Evolutionary conservation across 2,797 vertebrate species (phyloP).

Genomic region (Girardinus metallicus): DNA sequence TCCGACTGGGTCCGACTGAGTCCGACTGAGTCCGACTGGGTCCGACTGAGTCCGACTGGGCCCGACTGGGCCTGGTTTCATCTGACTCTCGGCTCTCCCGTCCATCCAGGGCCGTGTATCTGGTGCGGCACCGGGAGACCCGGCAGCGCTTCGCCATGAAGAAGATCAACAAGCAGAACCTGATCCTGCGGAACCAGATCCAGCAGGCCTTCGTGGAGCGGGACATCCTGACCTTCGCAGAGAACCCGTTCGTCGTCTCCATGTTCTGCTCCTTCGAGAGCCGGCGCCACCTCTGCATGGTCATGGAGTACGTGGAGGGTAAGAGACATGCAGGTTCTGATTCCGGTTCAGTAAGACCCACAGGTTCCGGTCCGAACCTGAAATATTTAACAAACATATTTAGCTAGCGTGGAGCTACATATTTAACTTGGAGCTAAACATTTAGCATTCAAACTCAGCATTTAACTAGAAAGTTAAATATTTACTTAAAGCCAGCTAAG

Average conservation of each 20-base stretch:
- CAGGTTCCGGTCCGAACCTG: too few species aligned
- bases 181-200: slow-evolving; percentile 96
- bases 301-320: slow-evolving; percentile 99
- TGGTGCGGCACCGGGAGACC: slow-evolving; percentile 93
- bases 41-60: too few species aligned
- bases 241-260: slow-evolving; percentile 97
- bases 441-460: too few species aligned
- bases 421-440: too few species aligned
- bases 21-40: accelerated
- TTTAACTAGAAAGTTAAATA: too few species aligned
- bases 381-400: too few species aligned
- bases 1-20: too few species aligned
- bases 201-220: slow-evolving; percentile 97
- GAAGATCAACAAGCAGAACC: slow-evolving; percentile 99
- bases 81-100: not conserved
- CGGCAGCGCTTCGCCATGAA: slow-evolving; percentile 98
- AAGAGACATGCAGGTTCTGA: slow-evolving; percentile 21
- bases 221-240: slow-evolving; percentile 95
- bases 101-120: slow-evolving; percentile 87
- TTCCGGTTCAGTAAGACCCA: too few species aligned
- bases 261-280: slow-evolving; percentile 99
- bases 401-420: too few species aligned
- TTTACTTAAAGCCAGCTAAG: too few species aligned
- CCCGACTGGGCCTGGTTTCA: too few species aligned
- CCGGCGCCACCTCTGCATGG: slow-evolving; percentile 94